These are phyloP conservation scores for Octodon degus DNA, from an alignment of 2,113 vertebrate genomes.

Conservation along the genomic window DNA sequence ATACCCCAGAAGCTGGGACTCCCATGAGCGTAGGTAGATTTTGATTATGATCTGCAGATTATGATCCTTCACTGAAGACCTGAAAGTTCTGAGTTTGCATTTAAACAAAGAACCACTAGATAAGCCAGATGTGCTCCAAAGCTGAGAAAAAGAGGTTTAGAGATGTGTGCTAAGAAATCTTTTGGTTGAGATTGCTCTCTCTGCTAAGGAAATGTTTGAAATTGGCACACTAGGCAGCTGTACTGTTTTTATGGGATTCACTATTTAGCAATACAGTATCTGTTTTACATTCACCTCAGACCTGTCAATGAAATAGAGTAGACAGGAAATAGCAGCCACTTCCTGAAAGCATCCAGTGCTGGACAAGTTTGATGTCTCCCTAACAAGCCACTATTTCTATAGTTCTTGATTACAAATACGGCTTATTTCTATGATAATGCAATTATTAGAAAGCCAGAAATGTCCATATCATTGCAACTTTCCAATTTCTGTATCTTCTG, in stretches of 20 bases:
- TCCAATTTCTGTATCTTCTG: not conserved
- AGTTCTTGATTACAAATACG: slow-evolving; percentile 10
- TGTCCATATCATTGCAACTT: not conserved
- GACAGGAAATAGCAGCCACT: slow-evolving; percentile 54
- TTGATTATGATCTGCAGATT: slow-evolving; percentile 40
- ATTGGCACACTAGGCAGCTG: slow-evolving; percentile 10
- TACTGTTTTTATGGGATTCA: slow-evolving; percentile 25
- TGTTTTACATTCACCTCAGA: slow-evolving; percentile 29
- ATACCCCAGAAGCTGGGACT: slow-evolving; percentile 26
- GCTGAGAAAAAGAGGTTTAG: not conserved
- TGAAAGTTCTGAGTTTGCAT: slow-evolving; percentile 34
- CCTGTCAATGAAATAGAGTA: slow-evolving; percentile 8
- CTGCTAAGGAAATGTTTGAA: slow-evolving; percentile 54
- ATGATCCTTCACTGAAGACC: not conserved
- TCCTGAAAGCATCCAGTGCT: slow-evolving; percentile 18
- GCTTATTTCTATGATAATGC: slow-evolving; percentile 26
- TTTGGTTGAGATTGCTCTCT: slow-evolving; percentile 46
- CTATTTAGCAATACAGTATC: slow-evolving; percentile 15
- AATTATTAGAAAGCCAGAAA: slow-evolving; percentile 19
- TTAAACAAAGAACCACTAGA: slow-evolving; percentile 58
- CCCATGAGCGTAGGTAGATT: not conserved
- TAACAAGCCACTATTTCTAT: slow-evolving; percentile 40
- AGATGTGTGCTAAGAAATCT: not conserved
- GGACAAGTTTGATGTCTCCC: not conserved
- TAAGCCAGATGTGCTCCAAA: slow-evolving; percentile 58